These are phyloP conservation scores for Pseudachorutes palmiensis DNA, from an alignment of 1,140 invertebrate genomes.

Conservation along the genomic window DNA sequence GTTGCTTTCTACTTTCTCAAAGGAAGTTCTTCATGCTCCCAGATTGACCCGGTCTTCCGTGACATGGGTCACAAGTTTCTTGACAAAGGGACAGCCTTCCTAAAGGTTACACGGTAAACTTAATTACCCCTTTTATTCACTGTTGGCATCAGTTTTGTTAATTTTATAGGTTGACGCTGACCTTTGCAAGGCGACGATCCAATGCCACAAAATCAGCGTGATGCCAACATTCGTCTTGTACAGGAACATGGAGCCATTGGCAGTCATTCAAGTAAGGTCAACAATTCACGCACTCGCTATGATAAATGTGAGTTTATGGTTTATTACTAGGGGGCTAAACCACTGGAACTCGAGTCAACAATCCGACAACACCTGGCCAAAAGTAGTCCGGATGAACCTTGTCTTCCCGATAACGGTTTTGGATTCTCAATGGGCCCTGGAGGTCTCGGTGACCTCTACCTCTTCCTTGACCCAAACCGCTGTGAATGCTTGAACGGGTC, in stretches of 20 bases:
- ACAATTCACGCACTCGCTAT: background rate
- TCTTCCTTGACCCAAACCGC: slow-evolving; percentile 76
- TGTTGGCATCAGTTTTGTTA: no score
- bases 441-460: slow-evolving; percentile 41
- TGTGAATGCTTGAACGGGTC: slow-evolving; percentile 96
- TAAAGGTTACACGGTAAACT: background rate
- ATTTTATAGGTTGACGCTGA: slow-evolving; percentile 1
- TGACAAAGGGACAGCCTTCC: no score
- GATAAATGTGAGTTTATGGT: no score
- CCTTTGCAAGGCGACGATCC: background rate
- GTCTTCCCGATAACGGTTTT: slow-evolving; percentile 54
- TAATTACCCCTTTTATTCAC: no score
- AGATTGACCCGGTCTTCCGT: no score
- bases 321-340: slow-evolving; percentile 86
- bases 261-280: slow-evolving; percentile 24
- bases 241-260: slow-evolving; percentile 51
- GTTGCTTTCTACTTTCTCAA: no score
- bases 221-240: slow-evolving; percentile 99
- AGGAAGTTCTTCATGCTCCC: no score
- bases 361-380: slow-evolving; percentile 61
- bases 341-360: slow-evolving; percentile 70
- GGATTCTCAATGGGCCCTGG: slow-evolving; percentile 60
- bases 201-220: slow-evolving; percentile 55
- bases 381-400: slow-evolving; percentile 40
- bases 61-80: no score